Evolutionary conservation across 2,113 vertebrate species (phyloP).

Genomic region (Geococcyx californianus): DNA sequence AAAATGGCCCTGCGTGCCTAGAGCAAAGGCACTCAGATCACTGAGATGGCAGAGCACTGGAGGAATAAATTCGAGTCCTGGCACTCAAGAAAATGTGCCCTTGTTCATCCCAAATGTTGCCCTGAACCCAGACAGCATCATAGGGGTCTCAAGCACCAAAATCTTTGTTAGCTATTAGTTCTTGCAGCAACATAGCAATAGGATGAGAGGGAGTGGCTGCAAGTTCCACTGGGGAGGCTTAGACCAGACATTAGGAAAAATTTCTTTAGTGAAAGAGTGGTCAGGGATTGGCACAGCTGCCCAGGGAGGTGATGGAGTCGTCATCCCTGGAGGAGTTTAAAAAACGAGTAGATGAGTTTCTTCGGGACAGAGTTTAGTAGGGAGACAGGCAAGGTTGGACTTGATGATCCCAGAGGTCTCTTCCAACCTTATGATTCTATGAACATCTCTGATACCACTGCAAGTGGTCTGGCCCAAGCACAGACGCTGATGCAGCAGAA

Average conservation of each 20-base stretch:
- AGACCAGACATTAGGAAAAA: too few species aligned
- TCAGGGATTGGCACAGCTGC: too few species aligned
- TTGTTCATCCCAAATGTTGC: background rate
- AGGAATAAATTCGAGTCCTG: fast-evolving
- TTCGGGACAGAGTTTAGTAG: too few species aligned
- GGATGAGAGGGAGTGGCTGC: too few species aligned
- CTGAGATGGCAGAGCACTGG: background rate
- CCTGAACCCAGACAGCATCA: background rate
- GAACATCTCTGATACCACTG: background rate
- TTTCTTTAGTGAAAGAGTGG: too few species aligned
- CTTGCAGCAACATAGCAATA: background rate
- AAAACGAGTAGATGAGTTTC: too few species aligned
- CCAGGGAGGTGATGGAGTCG: too few species aligned
- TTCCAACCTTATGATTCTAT: too few species aligned
- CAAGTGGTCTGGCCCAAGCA: background rate
- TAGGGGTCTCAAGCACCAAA: background rate
- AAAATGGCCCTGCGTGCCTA: fast-evolving
- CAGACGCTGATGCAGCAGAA: background rate
- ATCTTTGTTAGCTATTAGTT: background rate
- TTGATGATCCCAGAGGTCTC: too few species aligned
- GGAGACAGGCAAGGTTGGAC: too few species aligned
- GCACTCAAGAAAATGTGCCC: background rate
- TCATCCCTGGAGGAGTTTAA: too few species aligned
- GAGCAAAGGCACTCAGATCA: background rate
- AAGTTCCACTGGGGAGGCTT: too few species aligned